phyloP scores from a whole-genome alignment of 2,888 invertebrate genomes.

The Eupithecia inturbata region DNA sequence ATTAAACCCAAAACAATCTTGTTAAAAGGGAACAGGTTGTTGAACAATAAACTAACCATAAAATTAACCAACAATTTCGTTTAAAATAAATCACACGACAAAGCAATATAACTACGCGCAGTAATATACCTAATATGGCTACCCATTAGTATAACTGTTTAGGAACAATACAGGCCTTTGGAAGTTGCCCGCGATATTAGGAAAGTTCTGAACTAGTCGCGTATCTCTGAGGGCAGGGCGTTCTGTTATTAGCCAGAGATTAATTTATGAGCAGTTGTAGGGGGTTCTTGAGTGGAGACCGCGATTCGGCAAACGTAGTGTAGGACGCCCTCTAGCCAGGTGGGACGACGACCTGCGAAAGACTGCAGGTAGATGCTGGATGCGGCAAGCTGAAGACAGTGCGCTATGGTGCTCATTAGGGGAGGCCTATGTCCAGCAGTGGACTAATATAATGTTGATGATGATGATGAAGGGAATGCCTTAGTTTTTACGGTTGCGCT shows the following conservation, averaged over 20 bases:
- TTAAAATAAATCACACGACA: constrained; percentile 15
- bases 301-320: no score
- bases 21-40: background rate
- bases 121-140: constrained; percentile 27
- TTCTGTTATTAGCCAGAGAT: constrained; percentile 1
- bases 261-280: background rate
- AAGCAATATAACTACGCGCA: constrained; percentile 43
- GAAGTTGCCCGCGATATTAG: constrained; percentile 75
- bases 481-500: no score
- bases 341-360: no score
- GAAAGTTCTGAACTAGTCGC: constrained; percentile 61
- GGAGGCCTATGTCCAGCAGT: no score
- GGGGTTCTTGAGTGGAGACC: no score
- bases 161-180: constrained; percentile 51
- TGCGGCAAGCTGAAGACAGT: no score
- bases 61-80: constrained; percentile 12
- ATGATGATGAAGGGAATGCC: no score
- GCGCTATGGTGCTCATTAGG: no score
- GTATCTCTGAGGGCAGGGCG: background rate
- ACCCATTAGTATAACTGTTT: constrained; percentile 46
- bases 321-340: no score
- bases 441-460: no score
- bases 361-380: no score
- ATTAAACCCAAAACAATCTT: constrained; percentile 1
- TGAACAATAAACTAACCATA: constrained; percentile 6